Evolutionary conservation across 2,113 vertebrate species (phyloP).

Genomic region (Etia nguti): DNA sequence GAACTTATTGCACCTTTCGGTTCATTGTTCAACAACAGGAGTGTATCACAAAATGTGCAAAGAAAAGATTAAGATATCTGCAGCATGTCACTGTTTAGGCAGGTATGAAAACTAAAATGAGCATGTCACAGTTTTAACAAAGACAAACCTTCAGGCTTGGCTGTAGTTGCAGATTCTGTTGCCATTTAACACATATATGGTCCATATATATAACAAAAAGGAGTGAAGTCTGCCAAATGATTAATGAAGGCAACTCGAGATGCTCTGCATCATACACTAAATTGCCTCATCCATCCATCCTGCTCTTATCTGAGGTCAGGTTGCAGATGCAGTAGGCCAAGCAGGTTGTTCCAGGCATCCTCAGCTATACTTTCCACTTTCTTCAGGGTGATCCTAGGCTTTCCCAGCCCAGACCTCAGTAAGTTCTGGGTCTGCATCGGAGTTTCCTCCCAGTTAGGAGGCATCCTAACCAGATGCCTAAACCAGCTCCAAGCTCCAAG

Average conservation of each 20-base stretch:
- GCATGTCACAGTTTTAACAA: neutral
- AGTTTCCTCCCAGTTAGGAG: neutral
- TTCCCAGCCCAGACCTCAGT: neutral
- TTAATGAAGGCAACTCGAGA: neutral
- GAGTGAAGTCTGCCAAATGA: neutral
- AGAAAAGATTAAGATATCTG: neutral
- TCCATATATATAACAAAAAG: neutral
- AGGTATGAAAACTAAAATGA: neutral
- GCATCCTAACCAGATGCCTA: neutral
- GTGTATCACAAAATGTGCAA: neutral
- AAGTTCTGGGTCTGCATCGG: neutral
- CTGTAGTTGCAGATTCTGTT: neutral
- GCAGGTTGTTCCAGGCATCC: rapidly evolving
- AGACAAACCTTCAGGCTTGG: neutral
- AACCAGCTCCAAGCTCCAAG: neutral
- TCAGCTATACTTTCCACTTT: neutral
- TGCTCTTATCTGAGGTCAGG: neutral
- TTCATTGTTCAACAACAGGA: neutral
- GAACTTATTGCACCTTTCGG: neutral
- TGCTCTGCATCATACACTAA: neutral
- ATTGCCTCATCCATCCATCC: neutral
- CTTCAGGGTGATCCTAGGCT: neutral
- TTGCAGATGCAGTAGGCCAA: neutral
- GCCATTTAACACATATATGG: neutral
- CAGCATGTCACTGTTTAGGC: neutral